A percentile compares a stretch with the other conserved stretches of the same genome.
These are phyloP conservation scores for Cepaea nemoralis DNA, from an alignment of 1,140 invertebrate genomes.

Conservation along the genomic window DNA sequence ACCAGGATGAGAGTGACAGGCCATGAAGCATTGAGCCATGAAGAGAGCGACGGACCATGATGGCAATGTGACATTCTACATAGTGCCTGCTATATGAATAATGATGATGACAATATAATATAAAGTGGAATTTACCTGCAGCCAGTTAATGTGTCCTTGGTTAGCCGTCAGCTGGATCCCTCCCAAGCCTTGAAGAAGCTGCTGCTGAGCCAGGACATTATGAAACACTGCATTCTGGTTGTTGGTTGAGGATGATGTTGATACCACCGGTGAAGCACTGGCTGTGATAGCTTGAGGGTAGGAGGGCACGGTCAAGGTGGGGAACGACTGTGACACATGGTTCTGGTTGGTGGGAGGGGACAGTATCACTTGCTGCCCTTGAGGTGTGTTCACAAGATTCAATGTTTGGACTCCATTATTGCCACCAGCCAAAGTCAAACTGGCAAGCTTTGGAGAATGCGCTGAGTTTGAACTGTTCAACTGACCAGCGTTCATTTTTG, in stretches of 20 bases:
- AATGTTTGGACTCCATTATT: background rate
- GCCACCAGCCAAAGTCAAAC: slow-evolving; percentile 23
- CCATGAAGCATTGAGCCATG: too few relatives aligned
- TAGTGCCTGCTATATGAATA: too few relatives aligned
- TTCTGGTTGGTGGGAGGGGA: slow-evolving; percentile 16
- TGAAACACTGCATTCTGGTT: slow-evolving; percentile 47
- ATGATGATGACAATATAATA: too few relatives aligned
- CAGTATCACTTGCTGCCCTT: slow-evolving; percentile 43
- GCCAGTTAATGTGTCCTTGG: slow-evolving; percentile 61
- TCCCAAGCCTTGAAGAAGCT: slow-evolving; percentile 28
- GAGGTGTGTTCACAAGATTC: slow-evolving; percentile 45
- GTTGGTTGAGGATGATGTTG: slow-evolving; percentile 69
- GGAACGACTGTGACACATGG: slow-evolving; percentile 21
- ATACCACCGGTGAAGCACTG: slow-evolving; percentile 67
- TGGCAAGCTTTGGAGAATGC: background rate
- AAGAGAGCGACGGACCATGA: too few relatives aligned
- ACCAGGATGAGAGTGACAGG: too few relatives aligned
- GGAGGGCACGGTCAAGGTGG: slow-evolving; percentile 35
- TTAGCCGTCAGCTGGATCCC: slow-evolving; percentile 44
- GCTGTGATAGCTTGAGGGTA: slow-evolving; percentile 73
- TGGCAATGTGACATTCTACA: too few relatives aligned
- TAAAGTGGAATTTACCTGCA: slow-evolving; percentile 47
- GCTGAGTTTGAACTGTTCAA: background rate
- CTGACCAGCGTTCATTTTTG: background rate
- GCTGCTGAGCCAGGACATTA: slow-evolving; percentile 53